A percentile compares a stretch with the other conserved stretches of the same genome.
phyloP scores from a whole-genome alignment of 2,797 vertebrate species.

The Clarias platycephalus region DNA sequence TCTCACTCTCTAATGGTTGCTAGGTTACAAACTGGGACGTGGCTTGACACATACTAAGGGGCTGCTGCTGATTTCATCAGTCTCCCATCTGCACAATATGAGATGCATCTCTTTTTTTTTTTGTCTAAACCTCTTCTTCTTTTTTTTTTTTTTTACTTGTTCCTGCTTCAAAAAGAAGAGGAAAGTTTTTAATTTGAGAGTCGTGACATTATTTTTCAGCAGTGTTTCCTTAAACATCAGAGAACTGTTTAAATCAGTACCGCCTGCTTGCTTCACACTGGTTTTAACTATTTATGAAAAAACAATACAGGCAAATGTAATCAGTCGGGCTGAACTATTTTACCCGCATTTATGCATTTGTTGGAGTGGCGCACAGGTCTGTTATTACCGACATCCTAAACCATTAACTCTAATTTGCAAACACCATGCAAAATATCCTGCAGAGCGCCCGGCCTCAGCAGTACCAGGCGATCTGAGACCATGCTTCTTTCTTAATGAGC shows the following conservation, averaged over 20 bases:
- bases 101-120: slow-evolving; percentile 20
- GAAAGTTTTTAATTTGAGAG: slow-evolving; percentile 45
- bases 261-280: slow-evolving; percentile 1
- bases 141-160: background rate
- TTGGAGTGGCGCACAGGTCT: background rate
- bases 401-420: background rate
- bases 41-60: slow-evolving; percentile 47
- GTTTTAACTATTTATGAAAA: slow-evolving; percentile 13
- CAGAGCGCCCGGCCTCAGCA: slow-evolving; percentile 1
- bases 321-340: too few relatives aligned
- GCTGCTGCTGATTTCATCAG: slow-evolving; percentile 52
- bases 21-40: slow-evolving; percentile 58
- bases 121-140: background rate
- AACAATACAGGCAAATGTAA: slow-evolving; percentile 1
- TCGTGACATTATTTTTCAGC: slow-evolving; percentile 30
- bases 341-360: too few relatives aligned
- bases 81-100: slow-evolving; percentile 42
- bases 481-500: slow-evolving; percentile 11
- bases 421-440: slow-evolving; percentile 37
- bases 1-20: slow-evolving; percentile 50
- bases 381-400: background rate
- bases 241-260: slow-evolving; percentile 14
- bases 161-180: slow-evolving; percentile 39
- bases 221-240: background rate
- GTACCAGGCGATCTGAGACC: slow-evolving; percentile 8